Conservation (phyloP, 2,113 vertebrate species). For the Phaethon lepturus region DNA sequence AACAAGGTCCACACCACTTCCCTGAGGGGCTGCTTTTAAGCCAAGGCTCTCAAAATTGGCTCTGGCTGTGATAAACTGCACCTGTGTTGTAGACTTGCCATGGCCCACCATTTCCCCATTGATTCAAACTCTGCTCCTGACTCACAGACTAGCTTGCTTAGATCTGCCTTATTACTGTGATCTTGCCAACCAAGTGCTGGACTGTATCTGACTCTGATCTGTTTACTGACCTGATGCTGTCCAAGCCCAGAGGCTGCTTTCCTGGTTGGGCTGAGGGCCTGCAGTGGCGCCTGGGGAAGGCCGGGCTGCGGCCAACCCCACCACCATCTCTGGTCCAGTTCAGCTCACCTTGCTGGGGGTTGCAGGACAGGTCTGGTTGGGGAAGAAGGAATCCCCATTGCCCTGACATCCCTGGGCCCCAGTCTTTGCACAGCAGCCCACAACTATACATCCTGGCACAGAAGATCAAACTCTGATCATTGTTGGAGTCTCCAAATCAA, state of each 20-base stretch:
- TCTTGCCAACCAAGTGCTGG: rapidly evolving
- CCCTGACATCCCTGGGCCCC: neutral
- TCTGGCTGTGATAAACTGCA: neutral
- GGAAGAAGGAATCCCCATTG: neutral
- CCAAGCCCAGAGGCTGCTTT: neutral
- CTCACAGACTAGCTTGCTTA: neutral
- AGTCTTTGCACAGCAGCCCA: neutral
- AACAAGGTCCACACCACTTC: rapidly evolving
- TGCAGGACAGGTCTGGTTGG: rapidly evolving
- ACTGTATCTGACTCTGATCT: neutral
- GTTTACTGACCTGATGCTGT: neutral
- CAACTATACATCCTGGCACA: neutral
- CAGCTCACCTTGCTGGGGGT: neutral
- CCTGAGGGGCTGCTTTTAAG: neutral
- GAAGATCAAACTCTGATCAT: neutral
- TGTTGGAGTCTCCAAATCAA: neutral
- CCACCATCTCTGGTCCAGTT: too few species aligned
- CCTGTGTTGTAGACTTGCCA: neutral
- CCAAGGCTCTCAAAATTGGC: neutral
- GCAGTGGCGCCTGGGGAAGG: neutral
- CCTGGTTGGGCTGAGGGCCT: neutral
- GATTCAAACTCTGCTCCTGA: neutral
- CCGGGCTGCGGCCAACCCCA: rapidly evolving
- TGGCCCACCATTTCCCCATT: too few species aligned
- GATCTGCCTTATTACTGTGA: neutral